Percentiles rank a stretch among this genome's conserved stretches.
Conservation (phyloP, 2,113 vertebrate species). For the Hoplias malabaricus region DNA sequence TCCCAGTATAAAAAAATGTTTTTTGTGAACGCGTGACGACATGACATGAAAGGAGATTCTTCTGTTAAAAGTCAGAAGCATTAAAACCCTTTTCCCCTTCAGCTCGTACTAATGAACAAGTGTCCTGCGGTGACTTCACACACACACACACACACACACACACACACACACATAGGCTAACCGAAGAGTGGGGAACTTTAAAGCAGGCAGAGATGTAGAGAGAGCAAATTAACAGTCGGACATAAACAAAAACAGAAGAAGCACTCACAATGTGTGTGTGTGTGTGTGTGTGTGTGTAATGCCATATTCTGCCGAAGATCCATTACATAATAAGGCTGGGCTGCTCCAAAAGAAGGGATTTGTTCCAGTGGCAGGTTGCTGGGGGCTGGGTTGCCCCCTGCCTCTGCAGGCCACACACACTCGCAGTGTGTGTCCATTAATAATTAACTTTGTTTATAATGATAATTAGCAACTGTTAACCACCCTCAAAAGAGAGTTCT, state of each 20-base stretch:
- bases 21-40: neutral
- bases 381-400: neutral
- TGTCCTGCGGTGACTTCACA: neutral
- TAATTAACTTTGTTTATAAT: slow-evolving; percentile 2
- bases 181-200: neutral
- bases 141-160: neutral
- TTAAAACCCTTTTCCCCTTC: neutral
- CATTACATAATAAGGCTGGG: slow-evolving; percentile 21
- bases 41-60: neutral
- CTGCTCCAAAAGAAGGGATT: slow-evolving; percentile 14
- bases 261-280: neutral
- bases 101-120: slow-evolving; percentile 22
- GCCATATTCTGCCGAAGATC: neutral
- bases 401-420: neutral
- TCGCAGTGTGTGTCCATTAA: neutral
- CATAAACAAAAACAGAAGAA: neutral
- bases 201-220: neutral
- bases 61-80: neutral
- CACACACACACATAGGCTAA: neutral
- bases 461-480: neutral
- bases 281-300: slow-evolving; percentile 1
- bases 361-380: neutral
- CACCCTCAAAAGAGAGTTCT: neutral
- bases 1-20: too few relatives aligned
- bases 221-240: neutral